Evolutionary conservation across 2,113 vertebrate genomes (phyloP).

Genomic region (Diphyllodes magnificus): DNA sequence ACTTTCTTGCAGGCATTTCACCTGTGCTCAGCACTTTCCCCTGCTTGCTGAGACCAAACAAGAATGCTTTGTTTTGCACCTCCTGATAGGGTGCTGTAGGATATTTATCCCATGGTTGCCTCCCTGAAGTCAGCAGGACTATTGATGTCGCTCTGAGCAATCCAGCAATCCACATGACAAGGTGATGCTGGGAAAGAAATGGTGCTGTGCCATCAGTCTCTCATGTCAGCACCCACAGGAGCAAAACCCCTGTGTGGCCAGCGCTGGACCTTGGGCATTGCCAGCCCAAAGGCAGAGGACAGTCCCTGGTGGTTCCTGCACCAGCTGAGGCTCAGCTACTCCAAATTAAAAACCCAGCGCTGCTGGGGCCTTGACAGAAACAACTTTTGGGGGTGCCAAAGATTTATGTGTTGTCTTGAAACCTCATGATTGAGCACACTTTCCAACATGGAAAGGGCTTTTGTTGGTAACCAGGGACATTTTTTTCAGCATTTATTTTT

Average conservation of each 20-base stretch:
- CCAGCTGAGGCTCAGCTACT: not conserved
- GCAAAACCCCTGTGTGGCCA: not conserved
- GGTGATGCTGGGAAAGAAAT: not conserved
- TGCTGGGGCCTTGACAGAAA: not conserved
- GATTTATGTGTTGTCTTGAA: not conserved
- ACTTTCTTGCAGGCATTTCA: not conserved
- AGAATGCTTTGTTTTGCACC: not conserved
- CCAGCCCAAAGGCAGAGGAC: not conserved
- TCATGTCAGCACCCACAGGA: fast-evolving
- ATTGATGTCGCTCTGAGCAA: not conserved
- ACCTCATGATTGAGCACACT: not conserved
- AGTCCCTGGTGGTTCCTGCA: not conserved
- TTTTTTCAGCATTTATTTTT: not conserved
- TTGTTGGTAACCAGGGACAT: not conserved
- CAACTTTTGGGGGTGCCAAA: not conserved
- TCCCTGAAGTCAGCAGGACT: not conserved
- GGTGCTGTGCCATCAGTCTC: not conserved
- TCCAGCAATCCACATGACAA: no score
- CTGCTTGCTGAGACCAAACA: not conserved
- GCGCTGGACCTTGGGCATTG: not conserved
- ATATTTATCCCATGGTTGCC: not conserved
- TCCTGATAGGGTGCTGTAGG: not conserved
- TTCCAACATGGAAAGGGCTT: not conserved
- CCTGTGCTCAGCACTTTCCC: not conserved
- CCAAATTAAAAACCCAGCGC: not conserved